phyloP scores from a whole-genome alignment of 2,113 vertebrate genomes.

The Hippocampus comes region DNA sequence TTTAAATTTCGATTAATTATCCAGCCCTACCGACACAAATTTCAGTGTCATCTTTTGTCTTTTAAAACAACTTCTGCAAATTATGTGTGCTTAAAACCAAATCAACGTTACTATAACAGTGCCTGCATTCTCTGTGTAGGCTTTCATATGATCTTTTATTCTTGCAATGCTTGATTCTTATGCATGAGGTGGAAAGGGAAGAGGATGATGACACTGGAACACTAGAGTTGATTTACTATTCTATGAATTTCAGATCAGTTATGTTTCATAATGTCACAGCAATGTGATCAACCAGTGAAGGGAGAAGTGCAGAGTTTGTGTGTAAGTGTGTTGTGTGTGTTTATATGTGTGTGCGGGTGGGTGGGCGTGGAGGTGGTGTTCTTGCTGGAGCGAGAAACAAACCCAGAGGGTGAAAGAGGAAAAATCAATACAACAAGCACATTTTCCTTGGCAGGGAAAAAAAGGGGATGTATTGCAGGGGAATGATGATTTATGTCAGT shows the following conservation, averaged over 20 bases:
- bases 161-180: constrained; percentile 71
- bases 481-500: constrained; percentile 99
- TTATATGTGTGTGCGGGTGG: too few species aligned
- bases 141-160: constrained; percentile 85
- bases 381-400: constrained; percentile 68
- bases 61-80: constrained; percentile 73
- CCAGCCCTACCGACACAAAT: not conserved
- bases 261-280: constrained; percentile 97
- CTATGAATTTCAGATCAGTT: constrained; percentile 99
- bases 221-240: constrained; percentile 99
- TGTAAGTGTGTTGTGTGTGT: too few species aligned
- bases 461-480: constrained; percentile 95
- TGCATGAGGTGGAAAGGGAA: constrained; percentile 59
- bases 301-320: constrained; percentile 46
- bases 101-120: constrained; percentile 96
- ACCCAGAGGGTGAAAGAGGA: constrained; percentile 64
- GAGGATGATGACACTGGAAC: constrained; percentile 65
- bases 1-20: too few species aligned
- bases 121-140: constrained; percentile 91
- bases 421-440: constrained; percentile 97
- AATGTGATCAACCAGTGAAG: constrained; percentile 54
- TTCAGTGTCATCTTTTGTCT: constrained; percentile 65
- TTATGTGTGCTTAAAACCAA: constrained; percentile 95
- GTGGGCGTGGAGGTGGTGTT: not conserved
- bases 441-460: constrained; percentile 89